phyloP scores from a whole-genome alignment of 2,113 vertebrate genomes.

The Calypte anna region DNA sequence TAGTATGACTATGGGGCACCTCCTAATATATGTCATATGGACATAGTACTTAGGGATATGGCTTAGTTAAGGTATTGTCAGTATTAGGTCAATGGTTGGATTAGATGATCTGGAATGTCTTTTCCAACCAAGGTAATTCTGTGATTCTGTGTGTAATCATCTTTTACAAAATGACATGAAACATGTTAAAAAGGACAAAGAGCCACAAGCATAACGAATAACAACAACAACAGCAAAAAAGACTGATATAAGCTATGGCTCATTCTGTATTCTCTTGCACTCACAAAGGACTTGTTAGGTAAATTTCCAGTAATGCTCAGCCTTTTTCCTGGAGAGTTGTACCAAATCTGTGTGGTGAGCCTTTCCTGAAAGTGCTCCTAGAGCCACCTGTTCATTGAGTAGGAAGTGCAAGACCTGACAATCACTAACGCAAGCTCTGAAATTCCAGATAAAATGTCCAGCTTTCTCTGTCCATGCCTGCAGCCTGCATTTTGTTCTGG shows the following conservation, averaged over 20 bases:
- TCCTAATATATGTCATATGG: not conserved
- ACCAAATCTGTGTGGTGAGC: not conserved
- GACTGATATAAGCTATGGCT: not conserved
- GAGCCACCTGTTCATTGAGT: not conserved
- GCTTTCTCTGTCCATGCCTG: not conserved
- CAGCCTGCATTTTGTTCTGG: not conserved
- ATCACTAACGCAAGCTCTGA: not conserved
- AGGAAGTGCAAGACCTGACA: not conserved
- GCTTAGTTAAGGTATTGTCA: no score
- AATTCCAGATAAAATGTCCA: not conserved
- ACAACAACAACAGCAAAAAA: not conserved
- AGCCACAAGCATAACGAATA: not conserved
- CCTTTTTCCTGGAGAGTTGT: not conserved
- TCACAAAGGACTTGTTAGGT: not conserved
- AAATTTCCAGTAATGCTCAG: not conserved
- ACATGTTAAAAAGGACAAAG: not conserved
- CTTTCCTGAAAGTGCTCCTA: not conserved
- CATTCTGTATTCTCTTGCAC: fast-evolving
- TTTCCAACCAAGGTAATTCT: no score
- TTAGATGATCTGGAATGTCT: no score
- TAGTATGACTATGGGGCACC: not conserved
- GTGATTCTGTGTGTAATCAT: not conserved
- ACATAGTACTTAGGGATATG: no score
- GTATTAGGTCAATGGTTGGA: no score
- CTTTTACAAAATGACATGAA: not conserved